A percentile compares a stretch with the other conserved stretches of the same genome.
Conservation (phyloP, 1,140 invertebrate species). For the Drosophila repletoides region DNA sequence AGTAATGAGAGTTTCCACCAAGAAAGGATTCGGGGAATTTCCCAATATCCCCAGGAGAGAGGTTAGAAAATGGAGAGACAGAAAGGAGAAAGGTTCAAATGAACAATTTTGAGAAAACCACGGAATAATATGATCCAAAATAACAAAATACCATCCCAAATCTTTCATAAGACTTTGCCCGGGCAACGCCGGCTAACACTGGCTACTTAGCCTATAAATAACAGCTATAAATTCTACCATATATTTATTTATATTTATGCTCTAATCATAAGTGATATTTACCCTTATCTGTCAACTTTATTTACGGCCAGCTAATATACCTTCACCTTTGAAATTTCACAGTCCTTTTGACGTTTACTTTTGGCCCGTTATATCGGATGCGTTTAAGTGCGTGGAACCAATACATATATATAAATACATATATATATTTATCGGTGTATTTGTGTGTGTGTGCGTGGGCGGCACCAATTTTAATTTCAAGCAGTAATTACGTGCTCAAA, state of each 20-base stretch:
- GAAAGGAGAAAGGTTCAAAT: too few species aligned
- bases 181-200: too few species aligned
- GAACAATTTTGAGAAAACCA: too few species aligned
- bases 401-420: background rate
- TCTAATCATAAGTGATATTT: background rate
- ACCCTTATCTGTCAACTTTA: background rate
- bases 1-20: too few species aligned
- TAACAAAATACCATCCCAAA: too few species aligned
- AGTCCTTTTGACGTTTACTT: conserved; percentile 32
- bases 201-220: too few species aligned
- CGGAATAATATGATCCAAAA: too few species aligned
- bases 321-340: background rate
- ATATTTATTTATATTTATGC: background rate
- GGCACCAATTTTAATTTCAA: conserved; percentile 70
- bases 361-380: conserved; percentile 1
- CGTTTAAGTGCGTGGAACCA: background rate
- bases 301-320: background rate
- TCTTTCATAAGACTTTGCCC: too few species aligned
- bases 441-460: conserved; percentile 19
- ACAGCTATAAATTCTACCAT: background rate
- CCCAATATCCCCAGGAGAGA: too few species aligned
- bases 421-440: background rate
- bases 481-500: conserved; percentile 61
- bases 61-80: too few species aligned
- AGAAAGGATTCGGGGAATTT: too few species aligned